These are phyloP conservation scores for Kryptopterus vitreolus DNA, from an alignment of 2,797 vertebrate species.

Conservation along the genomic window DNA sequence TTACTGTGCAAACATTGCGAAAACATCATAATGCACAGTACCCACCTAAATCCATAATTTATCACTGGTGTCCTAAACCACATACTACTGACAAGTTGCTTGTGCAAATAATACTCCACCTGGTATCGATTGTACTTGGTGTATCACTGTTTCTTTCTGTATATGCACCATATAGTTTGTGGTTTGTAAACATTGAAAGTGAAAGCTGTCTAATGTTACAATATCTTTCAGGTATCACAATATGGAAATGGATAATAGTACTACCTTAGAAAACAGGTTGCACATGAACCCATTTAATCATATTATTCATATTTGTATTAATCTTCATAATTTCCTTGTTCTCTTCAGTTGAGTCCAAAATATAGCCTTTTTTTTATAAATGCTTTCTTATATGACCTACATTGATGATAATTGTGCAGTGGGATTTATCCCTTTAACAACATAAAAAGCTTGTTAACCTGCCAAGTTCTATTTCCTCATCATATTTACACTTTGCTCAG, in stretches of 20 bases:
- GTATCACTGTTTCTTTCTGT: background rate
- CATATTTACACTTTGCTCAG: background rate
- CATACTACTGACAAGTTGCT: background rate
- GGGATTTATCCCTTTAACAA: background rate
- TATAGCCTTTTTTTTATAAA: background rate
- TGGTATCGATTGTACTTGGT: background rate
- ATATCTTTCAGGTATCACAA: background rate
- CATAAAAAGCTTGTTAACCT: background rate
- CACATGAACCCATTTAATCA: background rate
- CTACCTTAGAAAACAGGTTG: too few relatives aligned
- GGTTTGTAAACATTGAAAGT: background rate
- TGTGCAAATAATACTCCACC: conserved; percentile 8
- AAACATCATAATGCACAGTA: background rate
- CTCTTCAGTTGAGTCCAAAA: background rate
- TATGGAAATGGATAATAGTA: background rate
- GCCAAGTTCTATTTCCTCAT: background rate
- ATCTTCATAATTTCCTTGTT: background rate
- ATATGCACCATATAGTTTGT: background rate
- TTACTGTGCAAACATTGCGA: too few relatives aligned
- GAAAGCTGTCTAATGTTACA: background rate
- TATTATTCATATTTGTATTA: background rate
- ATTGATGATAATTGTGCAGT: background rate
- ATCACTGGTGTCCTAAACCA: background rate
- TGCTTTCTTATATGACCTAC: background rate
- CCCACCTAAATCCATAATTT: background rate